These are phyloP conservation scores for Acronicta leporina DNA, from an alignment of 2,888 invertebrate species.

Conservation along the genomic window DNA sequence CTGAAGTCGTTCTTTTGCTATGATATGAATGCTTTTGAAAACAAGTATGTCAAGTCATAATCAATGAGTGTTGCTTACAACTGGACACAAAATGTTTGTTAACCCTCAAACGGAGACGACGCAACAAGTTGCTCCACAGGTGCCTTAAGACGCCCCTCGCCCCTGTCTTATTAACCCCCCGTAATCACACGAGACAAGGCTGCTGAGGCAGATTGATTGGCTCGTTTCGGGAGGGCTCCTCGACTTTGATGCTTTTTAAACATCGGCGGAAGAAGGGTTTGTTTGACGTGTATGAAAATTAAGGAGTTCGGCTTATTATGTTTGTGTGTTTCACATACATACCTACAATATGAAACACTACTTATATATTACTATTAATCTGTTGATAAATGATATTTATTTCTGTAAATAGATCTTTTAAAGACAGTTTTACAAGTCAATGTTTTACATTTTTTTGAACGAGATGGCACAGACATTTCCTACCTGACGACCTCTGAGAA, in stretches of 20 bases:
- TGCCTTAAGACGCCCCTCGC: slow-evolving; percentile 52
- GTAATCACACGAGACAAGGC: slow-evolving; percentile 76
- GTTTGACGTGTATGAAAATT: slow-evolving; percentile 5
- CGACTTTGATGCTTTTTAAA: slow-evolving; percentile 23
- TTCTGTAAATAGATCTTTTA: no score
- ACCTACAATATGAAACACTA: no score
- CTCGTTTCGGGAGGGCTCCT: slow-evolving; percentile 34
- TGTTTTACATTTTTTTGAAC: no score
- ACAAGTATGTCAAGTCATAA: no score
- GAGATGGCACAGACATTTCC: no score
- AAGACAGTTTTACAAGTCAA: no score
- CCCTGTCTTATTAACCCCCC: slow-evolving; percentile 62
- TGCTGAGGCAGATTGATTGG: slow-evolving; percentile 72
- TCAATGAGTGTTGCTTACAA: background rate
- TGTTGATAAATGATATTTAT: no score
- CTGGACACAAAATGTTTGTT: slow-evolving; percentile 16
- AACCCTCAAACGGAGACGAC: slow-evolving; percentile 15
- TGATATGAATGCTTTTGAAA: no score
- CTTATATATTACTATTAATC: no score
- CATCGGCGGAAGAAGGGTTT: slow-evolving; percentile 24
- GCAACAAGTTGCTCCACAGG: slow-evolving; percentile 71
- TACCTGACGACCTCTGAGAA: no score
- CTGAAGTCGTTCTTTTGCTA: no score
- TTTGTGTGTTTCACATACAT: background rate
- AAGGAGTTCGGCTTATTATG: background rate